Base-by-base conservation (phyloP, 2,888 invertebrate species). In the Catocala nupta region DNA sequence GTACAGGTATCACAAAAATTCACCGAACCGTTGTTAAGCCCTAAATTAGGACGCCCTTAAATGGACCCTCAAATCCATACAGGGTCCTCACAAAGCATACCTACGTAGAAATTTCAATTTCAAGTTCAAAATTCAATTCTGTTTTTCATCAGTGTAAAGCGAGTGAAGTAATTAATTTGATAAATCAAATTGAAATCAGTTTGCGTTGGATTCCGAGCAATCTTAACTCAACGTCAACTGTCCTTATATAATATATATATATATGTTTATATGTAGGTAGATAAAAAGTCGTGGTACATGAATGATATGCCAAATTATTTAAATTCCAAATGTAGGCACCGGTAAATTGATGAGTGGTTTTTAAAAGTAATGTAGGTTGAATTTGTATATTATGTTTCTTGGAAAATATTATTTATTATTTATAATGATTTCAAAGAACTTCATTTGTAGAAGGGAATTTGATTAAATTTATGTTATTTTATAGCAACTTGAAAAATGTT, bases 61-160 rank as follows among this genome's bases (percentile, higher is more conserved):
- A 62, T 57, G 50, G 33, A 44, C 33, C 39, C 43, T 53, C 13
- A 53, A 50, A 51, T n/a, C 48, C 58, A 45, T 1, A 12, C 56
- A 34, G 25, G 47, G 55, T 25, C 47, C 43, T 57, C 39, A 55
- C 47, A 59, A 62, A 51, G 10, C 44, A 54, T 54, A 59, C 34
- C 48, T 43, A 57, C 55, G 34, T 43, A 13, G n/a, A 55, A 70
- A 70, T 68, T 74, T 61, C 60, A 73, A 68, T 69, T 74, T 59
- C 12, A 45, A 68, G 58, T 59, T 72, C 49, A 66, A 65, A 77
- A 65, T 74, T 64, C 51, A 65, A 74, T 77, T 68, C 59, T 55
- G 68, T 58, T 74, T 59, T 73, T 52, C 64, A 58, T 61, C 53
- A 68, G 53, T 61, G 16, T 57, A 44, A 12, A 59, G 61, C 47